Evolutionary conservation across 1,140 invertebrate species (phyloP).

Genomic region (Conus ventricosus): DNA sequence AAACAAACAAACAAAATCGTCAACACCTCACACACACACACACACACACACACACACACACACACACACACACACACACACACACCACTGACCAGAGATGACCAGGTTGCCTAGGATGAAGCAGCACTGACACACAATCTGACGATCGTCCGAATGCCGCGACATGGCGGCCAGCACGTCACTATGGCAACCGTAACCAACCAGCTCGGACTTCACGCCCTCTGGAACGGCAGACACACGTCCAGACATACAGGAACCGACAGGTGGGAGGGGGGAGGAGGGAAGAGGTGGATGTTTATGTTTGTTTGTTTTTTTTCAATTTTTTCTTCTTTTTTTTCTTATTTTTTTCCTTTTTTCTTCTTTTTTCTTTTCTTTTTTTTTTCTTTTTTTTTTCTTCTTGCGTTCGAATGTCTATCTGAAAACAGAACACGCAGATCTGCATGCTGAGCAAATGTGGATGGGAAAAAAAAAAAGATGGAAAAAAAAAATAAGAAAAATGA

Average conservation of each 20-base stretch:
- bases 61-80: neutral
- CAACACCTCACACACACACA: neutral
- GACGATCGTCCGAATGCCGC: constrained; percentile 38
- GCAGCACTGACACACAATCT: constrained; percentile 53
- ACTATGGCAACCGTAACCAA: constrained; percentile 41
- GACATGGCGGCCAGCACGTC: constrained; percentile 50
- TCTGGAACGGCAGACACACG: constrained; percentile 35
- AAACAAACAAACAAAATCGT: too few species aligned
- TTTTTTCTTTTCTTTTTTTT: neutral
- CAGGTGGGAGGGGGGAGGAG: too few species aligned
- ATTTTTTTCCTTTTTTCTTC: neutral
- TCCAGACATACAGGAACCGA: too few species aligned
- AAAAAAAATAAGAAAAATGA: too few species aligned
- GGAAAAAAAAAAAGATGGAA: too few species aligned
- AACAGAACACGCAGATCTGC: neutral
- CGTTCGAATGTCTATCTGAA: too few species aligned
- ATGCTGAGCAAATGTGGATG: too few species aligned
- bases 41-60: too few species aligned
- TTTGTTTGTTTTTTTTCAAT: neutral
- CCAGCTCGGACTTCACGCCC: constrained; percentile 39
- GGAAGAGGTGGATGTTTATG: neutral
- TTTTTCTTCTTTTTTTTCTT: neutral
- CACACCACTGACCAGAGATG: constrained; percentile 43
- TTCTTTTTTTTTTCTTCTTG: too few species aligned
- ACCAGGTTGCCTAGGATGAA: constrained; percentile 55